Percentiles rank a stretch among this genome's conserved stretches.
phyloP scores from a whole-genome alignment of 2,797 vertebrate genomes.

The Sylvia borin region DNA sequence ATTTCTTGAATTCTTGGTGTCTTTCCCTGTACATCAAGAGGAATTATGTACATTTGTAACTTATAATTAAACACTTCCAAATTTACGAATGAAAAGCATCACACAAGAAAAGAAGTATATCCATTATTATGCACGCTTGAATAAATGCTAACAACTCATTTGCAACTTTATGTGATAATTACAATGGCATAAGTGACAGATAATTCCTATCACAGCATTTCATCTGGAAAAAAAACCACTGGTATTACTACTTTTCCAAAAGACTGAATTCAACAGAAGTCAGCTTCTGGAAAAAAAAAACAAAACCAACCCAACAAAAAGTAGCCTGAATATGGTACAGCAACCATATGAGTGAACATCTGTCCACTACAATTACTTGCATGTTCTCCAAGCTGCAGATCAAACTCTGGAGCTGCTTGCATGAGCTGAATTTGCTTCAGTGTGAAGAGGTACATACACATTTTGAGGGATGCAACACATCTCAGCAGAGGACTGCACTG shows the following conservation, averaged over 20 bases:
- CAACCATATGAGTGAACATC: not conserved
- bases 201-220: not conserved
- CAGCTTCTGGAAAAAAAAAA: not conserved
- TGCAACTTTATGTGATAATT: not conserved
- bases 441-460: fast-evolving
- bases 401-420: not conserved
- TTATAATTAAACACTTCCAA: not conserved
- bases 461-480: not conserved
- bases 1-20: not conserved
- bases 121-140: not conserved
- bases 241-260: not conserved
- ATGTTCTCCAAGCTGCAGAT: not conserved
- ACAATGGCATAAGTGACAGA: not conserved
- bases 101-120: not conserved
- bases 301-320: not conserved
- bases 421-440: not conserved
- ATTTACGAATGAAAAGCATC: not conserved
- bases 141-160: not conserved
- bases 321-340: not conserved
- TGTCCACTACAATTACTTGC: not conserved
- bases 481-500: not conserved
- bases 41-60: not conserved
- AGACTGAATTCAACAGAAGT: not conserved
- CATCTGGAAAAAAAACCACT: not conserved
- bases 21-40: not conserved